phyloP scores from a whole-genome alignment of 2,113 vertebrate genomes.

The Microcebus lehilahytsara region DNA sequence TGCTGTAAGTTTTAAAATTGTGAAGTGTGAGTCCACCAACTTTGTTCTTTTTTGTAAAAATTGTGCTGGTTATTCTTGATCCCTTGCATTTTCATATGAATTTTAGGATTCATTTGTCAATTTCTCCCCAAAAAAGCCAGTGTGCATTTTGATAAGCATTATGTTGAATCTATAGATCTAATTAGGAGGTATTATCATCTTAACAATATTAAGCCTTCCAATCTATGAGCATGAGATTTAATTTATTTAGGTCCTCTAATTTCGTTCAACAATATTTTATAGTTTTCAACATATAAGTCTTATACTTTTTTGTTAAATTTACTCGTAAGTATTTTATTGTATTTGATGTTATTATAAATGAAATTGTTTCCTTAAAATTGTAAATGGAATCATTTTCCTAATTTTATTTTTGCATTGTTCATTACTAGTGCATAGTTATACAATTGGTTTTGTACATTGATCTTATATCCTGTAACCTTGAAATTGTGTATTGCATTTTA shows the following conservation, averaged over 20 bases:
- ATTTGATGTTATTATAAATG: neutral
- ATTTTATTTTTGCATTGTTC: neutral
- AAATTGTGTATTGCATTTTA: neutral
- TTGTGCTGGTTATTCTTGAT: neutral
- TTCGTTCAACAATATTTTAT: neutral
- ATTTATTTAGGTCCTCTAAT: neutral
- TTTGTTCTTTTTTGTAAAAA: constrained; percentile 5
- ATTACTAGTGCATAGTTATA: neutral
- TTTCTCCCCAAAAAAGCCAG: neutral
- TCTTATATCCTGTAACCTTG: neutral
- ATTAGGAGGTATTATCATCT: neutral
- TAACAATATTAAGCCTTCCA: neutral
- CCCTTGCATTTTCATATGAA: neutral
- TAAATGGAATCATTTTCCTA: neutral
- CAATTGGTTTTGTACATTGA: neutral
- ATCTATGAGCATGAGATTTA: neutral
- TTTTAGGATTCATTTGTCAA: neutral
- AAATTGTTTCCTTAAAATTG: neutral
- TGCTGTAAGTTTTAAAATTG: neutral
- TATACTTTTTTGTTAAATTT: neutral
- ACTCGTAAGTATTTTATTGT: neutral
- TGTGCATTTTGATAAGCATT: neutral
- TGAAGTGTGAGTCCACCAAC: neutral
- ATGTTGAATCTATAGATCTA: neutral
- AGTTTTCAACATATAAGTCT: neutral